A percentile compares a stretch with the other conserved stretches of the same genome.
Evolutionary conservation across 2,113 vertebrate genomes (phyloP).

Genomic region (Cephalopterus ornatus): DNA sequence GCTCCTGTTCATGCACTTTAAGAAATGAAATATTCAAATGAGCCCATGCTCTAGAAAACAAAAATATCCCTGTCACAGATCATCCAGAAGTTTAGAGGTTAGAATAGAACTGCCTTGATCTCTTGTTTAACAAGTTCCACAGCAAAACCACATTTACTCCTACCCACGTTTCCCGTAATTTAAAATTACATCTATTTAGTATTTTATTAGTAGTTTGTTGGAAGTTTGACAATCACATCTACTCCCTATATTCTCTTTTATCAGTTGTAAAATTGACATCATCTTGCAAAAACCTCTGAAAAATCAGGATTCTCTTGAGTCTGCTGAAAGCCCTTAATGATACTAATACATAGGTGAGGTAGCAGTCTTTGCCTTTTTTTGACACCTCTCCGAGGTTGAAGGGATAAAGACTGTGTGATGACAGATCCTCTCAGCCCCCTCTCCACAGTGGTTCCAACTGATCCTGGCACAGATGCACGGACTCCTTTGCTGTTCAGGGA

Average conservation of each 20-base stretch:
- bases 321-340: not conserved
- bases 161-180: not conserved
- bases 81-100: conserved; percentile 19
- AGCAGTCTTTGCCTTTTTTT: not conserved
- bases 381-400: not conserved
- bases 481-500: not conserved
- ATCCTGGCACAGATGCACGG: not conserved
- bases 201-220: not conserved
- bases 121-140: not conserved
- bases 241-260: not conserved
- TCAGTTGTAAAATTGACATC: not conserved
- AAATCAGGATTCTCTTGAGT: not conserved
- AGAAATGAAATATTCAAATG: not conserved
- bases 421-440: not conserved
- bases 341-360: not conserved
- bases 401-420: not conserved
- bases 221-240: not conserved
- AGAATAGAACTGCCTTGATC: not conserved
- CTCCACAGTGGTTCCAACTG: not conserved
- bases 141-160: not conserved
- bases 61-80: conserved; percentile 11
- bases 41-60: conserved; percentile 42
- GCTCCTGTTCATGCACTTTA: not conserved
- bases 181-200: not conserved
- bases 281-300: not conserved